These are phyloP conservation scores for Alviniconcha marisindica DNA, from an alignment of 1,140 invertebrate species.

Conservation along the genomic window DNA sequence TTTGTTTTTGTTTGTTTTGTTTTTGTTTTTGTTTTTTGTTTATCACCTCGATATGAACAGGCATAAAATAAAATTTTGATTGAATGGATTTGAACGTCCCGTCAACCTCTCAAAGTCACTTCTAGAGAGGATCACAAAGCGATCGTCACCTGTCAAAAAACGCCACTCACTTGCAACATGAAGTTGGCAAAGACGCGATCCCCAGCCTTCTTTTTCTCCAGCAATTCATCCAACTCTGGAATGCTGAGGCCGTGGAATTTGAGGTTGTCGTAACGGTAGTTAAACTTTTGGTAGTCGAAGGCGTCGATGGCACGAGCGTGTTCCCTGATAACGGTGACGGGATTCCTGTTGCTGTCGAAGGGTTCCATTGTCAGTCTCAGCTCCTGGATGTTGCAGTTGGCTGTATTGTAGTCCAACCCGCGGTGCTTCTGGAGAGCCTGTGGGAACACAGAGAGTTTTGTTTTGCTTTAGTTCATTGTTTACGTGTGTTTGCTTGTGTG, in stretches of 20 bases:
- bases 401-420: slow-evolving; percentile 48
- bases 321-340: slow-evolving; percentile 9
- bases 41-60: too few species aligned
- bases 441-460: too few species aligned
- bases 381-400: slow-evolving; percentile 49
- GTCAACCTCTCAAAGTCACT: too few species aligned
- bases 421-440: slow-evolving; percentile 44
- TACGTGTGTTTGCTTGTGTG: too few species aligned
- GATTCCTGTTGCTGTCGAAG: slow-evolving; percentile 39
- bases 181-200: slow-evolving; percentile 47
- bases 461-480: too few species aligned
- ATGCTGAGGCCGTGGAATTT: slow-evolving; percentile 49
- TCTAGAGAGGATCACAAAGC: too few species aligned
- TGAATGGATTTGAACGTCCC: too few species aligned
- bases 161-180: slow-evolving; percentile 28
- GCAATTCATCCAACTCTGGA: slow-evolving; percentile 36
- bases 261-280: slow-evolving; percentile 51
- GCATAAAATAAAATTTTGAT: too few species aligned
- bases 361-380: slow-evolving; percentile 45
- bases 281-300: slow-evolving; percentile 46
- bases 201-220: slow-evolving; percentile 35
- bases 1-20: too few species aligned
- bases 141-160: too few species aligned
- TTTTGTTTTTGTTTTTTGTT: too few species aligned
- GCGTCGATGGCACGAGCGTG: slow-evolving; percentile 42